Evolutionary conservation across 92 coral and sea anemone species (phyloP).

Genomic region (Diadumene lineata): DNA sequence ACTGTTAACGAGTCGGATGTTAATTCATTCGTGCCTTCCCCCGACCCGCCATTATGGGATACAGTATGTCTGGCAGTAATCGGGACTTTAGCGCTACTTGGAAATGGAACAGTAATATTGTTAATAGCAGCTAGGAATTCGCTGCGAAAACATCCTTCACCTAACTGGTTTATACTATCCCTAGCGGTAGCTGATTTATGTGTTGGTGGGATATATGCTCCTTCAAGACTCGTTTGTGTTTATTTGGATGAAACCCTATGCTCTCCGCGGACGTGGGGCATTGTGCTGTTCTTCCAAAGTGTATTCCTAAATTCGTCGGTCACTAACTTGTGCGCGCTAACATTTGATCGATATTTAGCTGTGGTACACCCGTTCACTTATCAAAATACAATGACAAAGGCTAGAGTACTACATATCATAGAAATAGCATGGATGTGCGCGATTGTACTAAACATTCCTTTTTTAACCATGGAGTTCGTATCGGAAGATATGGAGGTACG

Average conservation of each 20-base stretch:
- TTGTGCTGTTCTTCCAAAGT: conserved; percentile 15
- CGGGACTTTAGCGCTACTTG: conserved; percentile 31
- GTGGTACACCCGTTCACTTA: conserved; percentile 25
- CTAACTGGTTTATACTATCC: conserved; percentile 50
- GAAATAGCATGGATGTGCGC: conserved; percentile 21
- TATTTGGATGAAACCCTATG: not conserved
- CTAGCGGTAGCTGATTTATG: conserved; percentile 48
- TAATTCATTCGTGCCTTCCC: too few relatives aligned
- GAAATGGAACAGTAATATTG: conserved; percentile 45
- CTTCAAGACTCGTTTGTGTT: conserved; percentile 10
- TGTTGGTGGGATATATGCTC: conserved; percentile 35
- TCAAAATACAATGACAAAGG: conserved; percentile 10
- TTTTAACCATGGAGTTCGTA: not conserved
- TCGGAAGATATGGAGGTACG: not conserved
- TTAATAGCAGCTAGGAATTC: conserved; percentile 33
- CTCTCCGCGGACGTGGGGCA: not conserved
- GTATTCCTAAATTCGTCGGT: conserved; percentile 27
- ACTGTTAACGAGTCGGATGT: too few relatives aligned
- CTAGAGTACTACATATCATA: conserved; percentile 1
- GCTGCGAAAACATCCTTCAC: conserved; percentile 36
- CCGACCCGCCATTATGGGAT: too few relatives aligned
- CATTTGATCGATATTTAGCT: conserved; percentile 31
- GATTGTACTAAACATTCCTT: conserved; percentile 28
- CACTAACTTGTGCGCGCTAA: conserved; percentile 25
- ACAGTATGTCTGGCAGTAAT: conserved; percentile 25